Evolutionary conservation across 2,113 vertebrate genomes (phyloP).

Genomic region (Bos javanicus): DNA sequence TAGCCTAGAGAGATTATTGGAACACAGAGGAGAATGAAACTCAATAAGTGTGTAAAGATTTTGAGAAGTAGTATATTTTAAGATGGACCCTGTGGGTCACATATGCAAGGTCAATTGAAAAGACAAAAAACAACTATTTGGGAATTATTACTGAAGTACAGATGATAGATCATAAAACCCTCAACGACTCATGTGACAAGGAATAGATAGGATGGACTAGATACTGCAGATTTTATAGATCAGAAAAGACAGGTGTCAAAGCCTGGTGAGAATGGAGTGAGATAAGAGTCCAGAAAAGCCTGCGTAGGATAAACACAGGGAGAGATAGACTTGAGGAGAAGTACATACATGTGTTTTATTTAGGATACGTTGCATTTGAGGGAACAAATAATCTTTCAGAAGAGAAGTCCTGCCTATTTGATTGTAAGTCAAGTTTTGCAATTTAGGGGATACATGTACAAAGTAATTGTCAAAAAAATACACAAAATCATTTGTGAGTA

Average conservation of each 20-base stretch:
- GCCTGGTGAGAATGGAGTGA: background rate
- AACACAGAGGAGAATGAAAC: background rate
- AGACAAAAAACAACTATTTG: background rate
- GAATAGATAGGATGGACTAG: background rate
- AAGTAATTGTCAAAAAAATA: background rate
- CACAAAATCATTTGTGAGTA: background rate
- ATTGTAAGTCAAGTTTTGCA: slow-evolving; percentile 1
- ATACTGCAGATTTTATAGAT: background rate
- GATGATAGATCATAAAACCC: background rate
- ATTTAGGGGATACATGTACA: background rate
- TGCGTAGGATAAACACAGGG: background rate
- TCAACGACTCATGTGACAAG: background rate
- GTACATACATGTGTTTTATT: background rate
- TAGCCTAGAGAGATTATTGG: background rate
- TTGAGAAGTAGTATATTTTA: background rate
- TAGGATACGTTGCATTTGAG: background rate
- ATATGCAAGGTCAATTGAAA: background rate
- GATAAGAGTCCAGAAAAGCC: background rate
- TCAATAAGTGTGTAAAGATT: background rate
- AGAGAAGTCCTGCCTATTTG: background rate
- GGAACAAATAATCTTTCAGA: background rate
- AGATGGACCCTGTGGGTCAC: background rate
- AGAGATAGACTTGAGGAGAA: background rate
- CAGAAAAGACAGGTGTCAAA: background rate
- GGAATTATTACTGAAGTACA: background rate